Percentiles rank a stretch among this genome's conserved stretches.
Evolutionary conservation across 2,888 invertebrate species (phyloP).

Genomic region (Tyria jacobaeae): DNA sequence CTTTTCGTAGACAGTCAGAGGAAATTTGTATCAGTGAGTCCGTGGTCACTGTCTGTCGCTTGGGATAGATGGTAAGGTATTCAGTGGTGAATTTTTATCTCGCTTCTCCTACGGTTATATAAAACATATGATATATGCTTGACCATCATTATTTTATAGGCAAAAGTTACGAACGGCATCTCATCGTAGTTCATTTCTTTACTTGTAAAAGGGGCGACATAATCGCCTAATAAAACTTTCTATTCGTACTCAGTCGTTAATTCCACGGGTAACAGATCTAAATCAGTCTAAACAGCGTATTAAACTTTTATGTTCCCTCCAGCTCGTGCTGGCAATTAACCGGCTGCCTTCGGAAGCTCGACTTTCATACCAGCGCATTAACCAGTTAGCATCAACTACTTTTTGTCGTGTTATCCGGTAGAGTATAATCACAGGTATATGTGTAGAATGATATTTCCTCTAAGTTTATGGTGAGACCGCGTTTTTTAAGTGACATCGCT

Average conservation of each 20-base stretch:
- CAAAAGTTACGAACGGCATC: background rate
- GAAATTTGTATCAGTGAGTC: background rate
- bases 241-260: slow-evolving; percentile 13
- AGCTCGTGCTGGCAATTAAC: slow-evolving; percentile 63
- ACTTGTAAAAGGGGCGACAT: background rate
- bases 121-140: background rate
- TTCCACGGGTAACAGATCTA: slow-evolving; percentile 3
- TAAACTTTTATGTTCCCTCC: slow-evolving; percentile 44
- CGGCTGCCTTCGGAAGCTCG: slow-evolving; percentile 54
- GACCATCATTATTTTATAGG: background rate
- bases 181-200: background rate
- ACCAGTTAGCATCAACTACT: slow-evolving; percentile 60
- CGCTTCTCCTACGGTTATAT: background rate
- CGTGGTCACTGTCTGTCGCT: background rate
- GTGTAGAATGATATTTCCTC: slow-evolving; percentile 68
- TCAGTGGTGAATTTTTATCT: background rate
- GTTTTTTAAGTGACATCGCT: slow-evolving; percentile 26
- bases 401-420: slow-evolving; percentile 73
- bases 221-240: slow-evolving; percentile 17
- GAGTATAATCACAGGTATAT: slow-evolving; percentile 62
- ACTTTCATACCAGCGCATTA: slow-evolving; percentile 54
- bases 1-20: no score
- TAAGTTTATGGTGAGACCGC: slow-evolving; percentile 54
- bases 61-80: background rate
- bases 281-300: slow-evolving; percentile 11